Percentiles rank a stretch among this genome's conserved stretches.
Evolutionary conservation across 2,888 invertebrate genomes (phyloP).

Genomic region (Lasioglossum villosulum): DNA sequence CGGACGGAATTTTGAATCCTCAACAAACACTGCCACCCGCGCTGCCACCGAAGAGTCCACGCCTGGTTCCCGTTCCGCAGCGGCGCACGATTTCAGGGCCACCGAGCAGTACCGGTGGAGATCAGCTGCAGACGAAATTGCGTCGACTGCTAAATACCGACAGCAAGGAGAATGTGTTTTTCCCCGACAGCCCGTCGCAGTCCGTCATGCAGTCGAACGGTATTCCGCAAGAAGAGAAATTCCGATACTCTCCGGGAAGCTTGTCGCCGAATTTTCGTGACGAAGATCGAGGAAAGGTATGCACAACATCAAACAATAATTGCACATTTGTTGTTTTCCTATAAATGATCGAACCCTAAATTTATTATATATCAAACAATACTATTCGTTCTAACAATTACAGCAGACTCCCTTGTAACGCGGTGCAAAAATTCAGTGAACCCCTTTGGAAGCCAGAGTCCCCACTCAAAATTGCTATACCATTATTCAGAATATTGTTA

Average conservation of each 20-base stretch:
- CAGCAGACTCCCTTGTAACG: too few relatives aligned
- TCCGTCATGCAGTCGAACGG: slow-evolving; percentile 63
- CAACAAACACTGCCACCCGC: slow-evolving; percentile 82
- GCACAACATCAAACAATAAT: neutral
- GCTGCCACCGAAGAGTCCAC: slow-evolving; percentile 86
- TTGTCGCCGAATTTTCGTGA: slow-evolving; percentile 79
- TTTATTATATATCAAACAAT: too few relatives aligned
- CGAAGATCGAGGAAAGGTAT: slow-evolving; percentile 74
- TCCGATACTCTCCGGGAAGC: slow-evolving; percentile 79
- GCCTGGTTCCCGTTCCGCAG: slow-evolving; percentile 84
- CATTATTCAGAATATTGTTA: too few relatives aligned
- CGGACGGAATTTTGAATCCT: slow-evolving; percentile 79
- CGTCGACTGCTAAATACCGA: slow-evolving; percentile 91
- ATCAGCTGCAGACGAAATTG: slow-evolving; percentile 91
- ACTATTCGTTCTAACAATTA: neutral
- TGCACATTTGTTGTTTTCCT: too few relatives aligned
- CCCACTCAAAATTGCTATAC: too few relatives aligned
- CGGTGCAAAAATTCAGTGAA: too few relatives aligned
- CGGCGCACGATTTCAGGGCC: slow-evolving; percentile 81
- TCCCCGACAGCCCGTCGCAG: slow-evolving; percentile 83
- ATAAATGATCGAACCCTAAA: too few relatives aligned
- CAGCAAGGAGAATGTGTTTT: slow-evolving; percentile 89
- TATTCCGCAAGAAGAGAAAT: slow-evolving; percentile 77
- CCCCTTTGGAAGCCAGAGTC: too few relatives aligned
- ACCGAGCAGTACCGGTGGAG: slow-evolving; percentile 85